Evolutionary conservation across 2,113 vertebrate species (phyloP), one percentile per base, ranked within the genome.

Genomic region (Mohoua ochrocephala): DNA sequence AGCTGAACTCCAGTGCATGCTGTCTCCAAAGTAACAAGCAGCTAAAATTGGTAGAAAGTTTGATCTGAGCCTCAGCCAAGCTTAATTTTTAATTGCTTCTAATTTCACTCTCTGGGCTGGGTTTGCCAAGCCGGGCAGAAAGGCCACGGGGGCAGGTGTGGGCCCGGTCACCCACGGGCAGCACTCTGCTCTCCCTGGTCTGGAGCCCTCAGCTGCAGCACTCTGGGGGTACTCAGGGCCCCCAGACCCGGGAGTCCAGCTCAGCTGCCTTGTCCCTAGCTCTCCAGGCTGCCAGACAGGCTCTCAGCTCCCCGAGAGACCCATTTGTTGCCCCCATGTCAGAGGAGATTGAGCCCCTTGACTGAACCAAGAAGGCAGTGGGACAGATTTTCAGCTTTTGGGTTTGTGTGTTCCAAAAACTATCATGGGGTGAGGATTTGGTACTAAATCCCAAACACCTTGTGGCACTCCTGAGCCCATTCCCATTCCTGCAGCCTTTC

Each of bases 51-150:
- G 85, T 92, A 63, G 71, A 81, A 95, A 91, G 87, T 95, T 96
- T 95, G 91, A 86, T 93, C 74, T 93, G 87, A 91, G 56, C 79
- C 71, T 13, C 26, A 74, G 92, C 92, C 93, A 96, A 96, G 92
- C 47, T 96, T 97, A 96, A 96, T 96, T 84, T 96, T 97, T 96
- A 96, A 96, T 97, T 93, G 76, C 79, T 94, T 89, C 92, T 91
- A 94, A 96, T 94, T 95, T 96, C 56, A 67, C 44, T 64, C 80
- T 35, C 35, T 6, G 15, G 41, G 35, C 33, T 45, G 11, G 30
- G 47, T 47, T 80, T 74, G 56, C 76, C 74, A 57, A 50, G 35
- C 21, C 0, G 0, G 45, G n/a, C 67, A 47, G 93, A 71, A 85
- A 92, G 95, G 76, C 77, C 67, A 2, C 0, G 7, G 31, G 2